These are phyloP conservation scores for Drosophila yooni DNA, from an alignment of 2,888 invertebrate species.

Conservation along the genomic window DNA sequence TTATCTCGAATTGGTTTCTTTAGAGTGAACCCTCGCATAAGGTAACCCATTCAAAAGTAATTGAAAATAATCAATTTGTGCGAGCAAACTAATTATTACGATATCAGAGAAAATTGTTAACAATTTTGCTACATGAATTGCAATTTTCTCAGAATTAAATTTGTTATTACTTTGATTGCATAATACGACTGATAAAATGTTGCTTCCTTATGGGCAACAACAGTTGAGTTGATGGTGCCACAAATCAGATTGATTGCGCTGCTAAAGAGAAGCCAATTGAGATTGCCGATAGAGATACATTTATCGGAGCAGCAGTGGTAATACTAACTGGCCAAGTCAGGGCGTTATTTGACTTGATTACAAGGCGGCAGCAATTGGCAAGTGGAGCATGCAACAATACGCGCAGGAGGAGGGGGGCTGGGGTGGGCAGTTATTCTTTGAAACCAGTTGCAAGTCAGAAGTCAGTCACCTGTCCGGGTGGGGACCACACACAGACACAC, in stretches of 20 bases:
- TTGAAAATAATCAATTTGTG: slow-evolving; percentile 20
- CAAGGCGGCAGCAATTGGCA: slow-evolving; percentile 40
- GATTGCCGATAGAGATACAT: neutral
- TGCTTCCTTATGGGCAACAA: neutral
- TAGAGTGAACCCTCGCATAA: neutral
- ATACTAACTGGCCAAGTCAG: slow-evolving; percentile 34
- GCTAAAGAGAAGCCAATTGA: slow-evolving; percentile 40
- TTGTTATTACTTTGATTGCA: slow-evolving; percentile 22
- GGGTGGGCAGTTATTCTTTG: neutral
- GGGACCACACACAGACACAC: slow-evolving; percentile 1
- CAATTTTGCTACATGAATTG: slow-evolving; percentile 9
- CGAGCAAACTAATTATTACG: neutral
- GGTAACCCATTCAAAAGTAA: neutral
- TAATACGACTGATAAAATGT: neutral
- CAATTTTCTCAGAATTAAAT: slow-evolving; percentile 1
- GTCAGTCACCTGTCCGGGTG: slow-evolving; percentile 12
- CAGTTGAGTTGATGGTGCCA: slow-evolving; percentile 11
- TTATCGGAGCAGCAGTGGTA: slow-evolving; percentile 1
- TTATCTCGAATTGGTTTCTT: neutral
- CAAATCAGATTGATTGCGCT: slow-evolving; percentile 15
- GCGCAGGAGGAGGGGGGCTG: neutral
- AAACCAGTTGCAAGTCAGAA: slow-evolving; percentile 21
- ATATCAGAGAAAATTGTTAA: slow-evolving; percentile 17
- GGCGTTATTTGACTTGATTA: slow-evolving; percentile 43
- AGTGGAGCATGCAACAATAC: slow-evolving; percentile 41